Evolutionary conservation across 2,113 vertebrate genomes (phyloP), one percentile per base, ranked within the genome.

Genomic region (Apodemus speciosus): DNA sequence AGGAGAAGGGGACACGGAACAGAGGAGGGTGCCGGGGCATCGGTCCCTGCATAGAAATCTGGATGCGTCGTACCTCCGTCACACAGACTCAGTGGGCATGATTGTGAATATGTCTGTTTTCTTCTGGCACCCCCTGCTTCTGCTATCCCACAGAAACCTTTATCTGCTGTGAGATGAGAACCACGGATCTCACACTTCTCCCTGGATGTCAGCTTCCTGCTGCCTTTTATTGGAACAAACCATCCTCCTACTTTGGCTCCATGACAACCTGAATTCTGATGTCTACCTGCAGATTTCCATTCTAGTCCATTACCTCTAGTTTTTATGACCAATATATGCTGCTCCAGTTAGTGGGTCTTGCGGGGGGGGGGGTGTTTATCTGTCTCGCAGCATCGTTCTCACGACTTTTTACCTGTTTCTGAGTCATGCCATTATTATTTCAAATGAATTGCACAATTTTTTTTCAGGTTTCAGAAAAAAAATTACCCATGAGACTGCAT

Each of bases 321-420:
- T 76, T 53, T 86, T 88, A 95, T 81, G 25, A 27, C 2, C 43
- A 87, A 5, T 75, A 93, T 91, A 40, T 5, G 79, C 16, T 85
- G 7, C 60, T 87, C 10, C 64, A 89, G 95, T 80, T 89, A 91
- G 46, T 51, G 9, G 76, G 69, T 81, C 76, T 90, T 85, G 80
- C 89, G 95, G 80, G 86, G 89, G 95, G 80, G 86, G 89, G 69
- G 11, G 89, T 81, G 62, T 90, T 95, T 71, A 40, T 81, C 25
- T 58, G 38, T 72, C 38, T 85, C 66, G 93, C 6, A 60, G 8
- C 20, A 88, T 27, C 66, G 46, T 89, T 92, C 58, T 27, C 11
- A 21, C 25, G 77, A 30, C 46, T 43, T 21, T 94, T 91, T 83
- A 58, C 75, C 27, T 58, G 64, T 69, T 90, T 85, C 89, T 62